Base-by-base conservation (phyloP, 1,140 invertebrate genomes). In the Oedothorax gibbosus region DNA sequence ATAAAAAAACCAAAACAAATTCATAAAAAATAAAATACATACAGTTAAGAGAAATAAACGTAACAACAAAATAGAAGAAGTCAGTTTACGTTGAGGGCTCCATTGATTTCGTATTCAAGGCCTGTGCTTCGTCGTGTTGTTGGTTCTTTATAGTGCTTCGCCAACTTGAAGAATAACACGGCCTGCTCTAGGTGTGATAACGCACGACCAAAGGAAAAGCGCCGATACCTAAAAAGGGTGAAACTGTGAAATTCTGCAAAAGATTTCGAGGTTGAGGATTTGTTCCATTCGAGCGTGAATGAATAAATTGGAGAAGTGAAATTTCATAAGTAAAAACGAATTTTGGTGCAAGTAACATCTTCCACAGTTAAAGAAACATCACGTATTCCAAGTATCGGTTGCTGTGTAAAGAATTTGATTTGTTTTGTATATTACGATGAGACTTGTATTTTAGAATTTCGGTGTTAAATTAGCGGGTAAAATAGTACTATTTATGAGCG, bases 31-130 rank as follows among this genome's bases (percentile, higher is more conserved):
- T n/a, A n/a, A 35, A 35, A 35, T 35, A 35, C 35, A 35, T 35
- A 35, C 35, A 35, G 35, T 35, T 35, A 35, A 35, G 35, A 1
- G 35, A 35, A 35, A 35, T 35, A 35, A 35, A 35, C 35, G 35
- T 35, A 35, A 35, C 35, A 35, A 5, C 35, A 35, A 35, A 35
- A 35, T 35, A 35, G 35, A 35, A 5, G 35, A 35, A 35, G 35
- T 5, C 35, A 35, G 35, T 35, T 35, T 35, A 35, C 56, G 60
- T 50, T 35, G 15, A 18, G 69, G n/a, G 56, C 18, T 7, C 73
- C 79, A 82, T 82, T 82, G 79, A 82, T 82, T 82, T 73, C 79
- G 54, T 82, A 82, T 82, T 82, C 79, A 73, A n/a, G 57, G 54
- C 15, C 20, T 21, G 54, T 50, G 8, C 50, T 51, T 51, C 53